A percentile compares a stretch with the other conserved stretches of the same genome.
phyloP scores from a whole-genome alignment of 2,888 invertebrate species.

The Euproctis similis region DNA sequence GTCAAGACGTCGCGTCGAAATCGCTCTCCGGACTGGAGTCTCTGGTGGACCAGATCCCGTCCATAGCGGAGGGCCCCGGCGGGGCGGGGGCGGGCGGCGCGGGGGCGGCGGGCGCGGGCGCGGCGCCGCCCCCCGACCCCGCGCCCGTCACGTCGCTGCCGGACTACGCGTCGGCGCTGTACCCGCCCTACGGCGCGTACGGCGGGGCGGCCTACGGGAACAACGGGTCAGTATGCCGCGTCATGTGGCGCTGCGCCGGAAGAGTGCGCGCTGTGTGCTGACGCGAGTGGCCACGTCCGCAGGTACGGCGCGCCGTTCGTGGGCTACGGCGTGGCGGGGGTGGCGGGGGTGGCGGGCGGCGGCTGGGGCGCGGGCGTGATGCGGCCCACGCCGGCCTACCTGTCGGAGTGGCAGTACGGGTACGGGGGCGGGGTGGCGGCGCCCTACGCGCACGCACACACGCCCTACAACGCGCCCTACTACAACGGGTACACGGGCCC shows the following conservation, averaged over 20 bases:
- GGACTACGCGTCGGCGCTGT: conserved; percentile 46
- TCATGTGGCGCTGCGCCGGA: too few species aligned
- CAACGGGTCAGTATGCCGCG: conserved; percentile 48
- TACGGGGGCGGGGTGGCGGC: conserved; percentile 47
- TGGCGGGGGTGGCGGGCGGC: conserved; percentile 63
- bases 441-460: conserved; percentile 52
- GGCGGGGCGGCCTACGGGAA: conserved; percentile 48
- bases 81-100: conserved; percentile 17
- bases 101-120: conserved; percentile 20
- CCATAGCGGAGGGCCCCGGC: conserved; percentile 83
- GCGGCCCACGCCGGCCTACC: conserved; percentile 70
- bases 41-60: conserved; percentile 93
- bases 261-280: neutral
- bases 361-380: conserved; percentile 62
- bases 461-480: conserved; percentile 61
- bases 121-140: conserved; percentile 20
- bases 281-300: too few species aligned
- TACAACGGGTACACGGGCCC: conserved; percentile 66
- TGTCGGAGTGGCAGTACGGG: conserved; percentile 68
- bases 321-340: conserved; percentile 66
- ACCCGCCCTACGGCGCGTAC: conserved; percentile 56
- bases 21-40: conserved; percentile 91
- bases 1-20: conserved; percentile 88
- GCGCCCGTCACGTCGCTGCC: conserved; percentile 36
- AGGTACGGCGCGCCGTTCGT: conserved; percentile 68